phyloP scores from a whole-genome alignment of 2,888 invertebrate genomes.

The Habrosyne pyritoides region DNA sequence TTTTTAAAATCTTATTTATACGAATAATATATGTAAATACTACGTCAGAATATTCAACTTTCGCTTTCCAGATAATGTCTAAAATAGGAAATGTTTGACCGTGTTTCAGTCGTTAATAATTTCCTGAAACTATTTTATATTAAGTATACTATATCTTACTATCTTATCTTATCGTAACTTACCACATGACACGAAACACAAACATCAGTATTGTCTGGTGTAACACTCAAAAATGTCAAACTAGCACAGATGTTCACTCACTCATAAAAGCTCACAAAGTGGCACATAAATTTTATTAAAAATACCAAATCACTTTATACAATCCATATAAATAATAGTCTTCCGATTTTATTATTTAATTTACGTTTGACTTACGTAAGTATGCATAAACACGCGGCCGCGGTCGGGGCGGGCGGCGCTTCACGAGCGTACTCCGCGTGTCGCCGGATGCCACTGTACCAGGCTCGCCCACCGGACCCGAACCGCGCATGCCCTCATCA shows the following conservation, averaged over 20 bases:
- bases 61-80: too few relatives aligned
- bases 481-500: slow-evolving; percentile 75
- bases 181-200: slow-evolving; percentile 27
- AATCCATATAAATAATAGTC: slow-evolving; percentile 10
- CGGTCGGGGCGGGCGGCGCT: slow-evolving; percentile 25
- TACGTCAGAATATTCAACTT: too few relatives aligned
- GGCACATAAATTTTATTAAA: not conserved
- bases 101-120: too few relatives aligned
- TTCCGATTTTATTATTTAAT: slow-evolving; percentile 28
- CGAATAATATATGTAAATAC: too few relatives aligned
- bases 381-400: slow-evolving; percentile 37
- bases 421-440: slow-evolving; percentile 55
- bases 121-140: too few relatives aligned
- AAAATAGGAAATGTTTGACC: too few relatives aligned
- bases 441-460: slow-evolving; percentile 65
- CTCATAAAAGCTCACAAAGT: slow-evolving; percentile 16
- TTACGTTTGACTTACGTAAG: slow-evolving; percentile 72
- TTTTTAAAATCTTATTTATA: too few relatives aligned
- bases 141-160: too few relatives aligned
- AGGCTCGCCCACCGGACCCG: slow-evolving; percentile 35
- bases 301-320: not conserved
- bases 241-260: slow-evolving; percentile 56
- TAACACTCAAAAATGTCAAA: slow-evolving; percentile 46
- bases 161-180: not conserved
- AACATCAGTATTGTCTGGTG: slow-evolving; percentile 26